Conservation (phyloP, 2,888 invertebrate species). For the Graphium colonna region DNA sequence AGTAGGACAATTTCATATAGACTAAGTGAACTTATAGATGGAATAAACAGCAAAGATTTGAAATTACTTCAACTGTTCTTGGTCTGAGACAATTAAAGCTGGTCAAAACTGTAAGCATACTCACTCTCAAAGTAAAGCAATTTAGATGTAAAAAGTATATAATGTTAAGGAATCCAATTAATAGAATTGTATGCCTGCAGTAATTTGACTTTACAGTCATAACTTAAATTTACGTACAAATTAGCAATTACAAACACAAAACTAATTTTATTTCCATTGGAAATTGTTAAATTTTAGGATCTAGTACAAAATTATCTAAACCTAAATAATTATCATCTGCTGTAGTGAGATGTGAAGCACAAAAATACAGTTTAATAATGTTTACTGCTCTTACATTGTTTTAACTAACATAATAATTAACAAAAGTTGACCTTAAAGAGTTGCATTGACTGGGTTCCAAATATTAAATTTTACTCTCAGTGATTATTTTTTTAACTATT, state of each 20-base stretch:
- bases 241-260: slow-evolving; percentile 31
- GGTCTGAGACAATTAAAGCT: background rate
- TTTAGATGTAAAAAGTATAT: slow-evolving; percentile 25
- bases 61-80: slow-evolving; percentile 23
- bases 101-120: slow-evolving; percentile 15
- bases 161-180: slow-evolving; percentile 12
- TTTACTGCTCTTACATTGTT: background rate
- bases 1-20: slow-evolving; percentile 28
- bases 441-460: background rate
- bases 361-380: background rate
- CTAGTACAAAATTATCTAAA: slow-evolving; percentile 33
- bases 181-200: slow-evolving; percentile 5
- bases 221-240: slow-evolving; percentile 30
- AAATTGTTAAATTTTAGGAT: slow-evolving; percentile 50
- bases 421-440: background rate
- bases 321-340: background rate
- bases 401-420: background rate
- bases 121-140: background rate
- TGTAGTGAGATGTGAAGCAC: background rate
- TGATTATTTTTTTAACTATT: no score
- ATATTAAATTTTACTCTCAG: background rate
- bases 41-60: slow-evolving; percentile 27
- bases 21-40: slow-evolving; percentile 35
- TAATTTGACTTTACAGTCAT: slow-evolving; percentile 29
- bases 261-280: slow-evolving; percentile 53